Evolutionary conservation across 2,797 vertebrate species (phyloP), one percentile per base, ranked within the genome.

Genomic region (Corythornis leucogaster): DNA sequence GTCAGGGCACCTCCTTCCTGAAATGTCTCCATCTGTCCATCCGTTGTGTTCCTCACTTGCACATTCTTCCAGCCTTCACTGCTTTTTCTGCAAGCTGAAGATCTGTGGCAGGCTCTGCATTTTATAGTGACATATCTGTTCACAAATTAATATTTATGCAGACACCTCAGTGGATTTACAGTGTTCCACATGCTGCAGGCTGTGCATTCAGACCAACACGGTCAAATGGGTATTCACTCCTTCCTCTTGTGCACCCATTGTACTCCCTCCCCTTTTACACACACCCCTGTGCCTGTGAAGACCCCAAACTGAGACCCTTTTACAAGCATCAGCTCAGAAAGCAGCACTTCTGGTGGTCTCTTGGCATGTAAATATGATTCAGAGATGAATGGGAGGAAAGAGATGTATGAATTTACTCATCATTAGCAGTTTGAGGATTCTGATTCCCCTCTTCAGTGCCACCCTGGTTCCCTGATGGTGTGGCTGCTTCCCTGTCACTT

Each of bases 191-290:
- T 22, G 64, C 61, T 53, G 68, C 57, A 17, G 24, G 71, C 63
- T 82, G 25, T 33, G 63, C 38, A 24, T 33, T 9, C 24, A 66
- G 54, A 33, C 69, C 58, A 2, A 2, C 2, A 8, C 28, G 57
- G 28, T 40, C 5, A 31, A 61, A 42, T 0, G 1, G 48, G 26
- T 33, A 1, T 14, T 38, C 21, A 1, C n/a, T 30, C 20, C 61
- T 28, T 62, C 19, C 38, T 42, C 38, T 20, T n/a, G 19, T 43
- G 21, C 61, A 11, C n/a, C 1, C 15, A 0, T 11, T 43, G 54
- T 30, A 22, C 1, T 0, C 10, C 3, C 25, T 40, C 12, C 53
- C 26, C 68, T 53, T 31, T 45, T 48, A 11, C 28, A 33, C 45
- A 6, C 5, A 17, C 3, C 4, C 0, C 61, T 75, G 8, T 26